Evolutionary conservation across 2,113 vertebrate species (phyloP).

Genomic region (Mus spicilegus): DNA sequence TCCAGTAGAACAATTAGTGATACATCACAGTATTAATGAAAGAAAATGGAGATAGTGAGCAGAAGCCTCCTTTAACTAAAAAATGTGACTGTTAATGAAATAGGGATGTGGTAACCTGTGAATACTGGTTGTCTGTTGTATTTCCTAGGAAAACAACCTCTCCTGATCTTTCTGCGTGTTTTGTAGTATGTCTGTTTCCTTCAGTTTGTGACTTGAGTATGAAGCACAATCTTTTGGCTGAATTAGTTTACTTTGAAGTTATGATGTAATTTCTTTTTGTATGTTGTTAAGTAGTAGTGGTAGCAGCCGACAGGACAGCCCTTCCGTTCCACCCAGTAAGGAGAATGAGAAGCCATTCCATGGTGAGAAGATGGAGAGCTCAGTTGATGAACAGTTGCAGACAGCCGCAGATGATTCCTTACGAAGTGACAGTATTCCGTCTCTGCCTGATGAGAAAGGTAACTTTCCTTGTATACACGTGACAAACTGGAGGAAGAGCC

Average conservation of each 20-base stretch:
- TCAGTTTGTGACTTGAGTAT: constrained; percentile 30
- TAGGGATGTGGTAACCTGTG: neutral
- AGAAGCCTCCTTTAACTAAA: neutral
- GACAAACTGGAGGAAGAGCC: neutral
- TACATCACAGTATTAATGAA: neutral
- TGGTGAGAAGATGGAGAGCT: constrained; percentile 84
- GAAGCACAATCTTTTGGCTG: constrained; percentile 9
- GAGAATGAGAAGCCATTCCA: constrained; percentile 84
- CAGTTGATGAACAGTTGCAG: constrained; percentile 90
- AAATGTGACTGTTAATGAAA: constrained; percentile 20
- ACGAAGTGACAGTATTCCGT: constrained; percentile 89
- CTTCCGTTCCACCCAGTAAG: constrained; percentile 85
- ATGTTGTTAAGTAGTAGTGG: constrained; percentile 84
- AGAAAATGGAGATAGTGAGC: neutral
- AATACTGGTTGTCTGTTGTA: neutral
- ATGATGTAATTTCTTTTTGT: neutral
- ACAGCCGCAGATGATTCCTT: constrained; percentile 91
- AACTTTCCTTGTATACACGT: constrained; percentile 22
- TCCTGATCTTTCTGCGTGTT: constrained; percentile 36
- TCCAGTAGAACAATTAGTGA: neutral
- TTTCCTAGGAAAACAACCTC: neutral
- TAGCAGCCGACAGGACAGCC: constrained; percentile 87
- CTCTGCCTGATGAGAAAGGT: constrained; percentile 93
- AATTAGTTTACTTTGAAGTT: constrained; percentile 54
- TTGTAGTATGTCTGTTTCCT: neutral